phyloP scores from a whole-genome alignment of 2,888 invertebrate genomes.

The Pollenia griseotomentosa region DNA sequence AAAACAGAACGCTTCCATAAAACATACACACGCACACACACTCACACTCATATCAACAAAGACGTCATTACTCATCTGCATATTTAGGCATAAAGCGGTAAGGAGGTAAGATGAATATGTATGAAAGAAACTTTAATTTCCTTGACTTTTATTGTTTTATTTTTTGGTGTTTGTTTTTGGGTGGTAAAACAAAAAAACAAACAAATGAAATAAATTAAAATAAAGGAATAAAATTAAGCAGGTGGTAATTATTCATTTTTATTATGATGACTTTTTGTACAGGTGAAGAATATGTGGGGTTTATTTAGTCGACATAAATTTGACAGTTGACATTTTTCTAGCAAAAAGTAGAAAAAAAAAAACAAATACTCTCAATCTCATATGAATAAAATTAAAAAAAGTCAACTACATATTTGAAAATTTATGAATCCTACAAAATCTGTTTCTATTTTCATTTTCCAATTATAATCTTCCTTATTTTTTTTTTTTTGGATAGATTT shows the following conservation, averaged over 20 bases:
- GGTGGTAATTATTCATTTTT: constrained; percentile 47
- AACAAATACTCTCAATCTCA: no score
- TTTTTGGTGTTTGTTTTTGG: constrained; percentile 9
- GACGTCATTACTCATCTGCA: constrained; percentile 55
- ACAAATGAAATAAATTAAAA: constrained; percentile 11
- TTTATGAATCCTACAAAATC: no score
- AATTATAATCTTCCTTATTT: not conserved
- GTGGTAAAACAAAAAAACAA: not conserved
- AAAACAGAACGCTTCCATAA: not conserved
- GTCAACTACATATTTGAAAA: no score
- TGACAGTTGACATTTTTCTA: not conserved
- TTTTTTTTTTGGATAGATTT: not conserved
- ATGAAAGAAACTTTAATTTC: constrained; percentile 53
- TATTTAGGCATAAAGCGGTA: constrained; percentile 22
- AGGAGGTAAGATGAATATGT: constrained; percentile 29
- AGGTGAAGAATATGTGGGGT: no score
- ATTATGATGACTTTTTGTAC: not conserved
- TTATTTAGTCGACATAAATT: constrained; percentile 20
- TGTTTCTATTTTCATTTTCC: constrained; percentile 1
- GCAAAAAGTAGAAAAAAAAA: no score
- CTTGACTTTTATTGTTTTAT: constrained; percentile 55
- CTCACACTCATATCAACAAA: constrained; percentile 7
- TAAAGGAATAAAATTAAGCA: constrained; percentile 32
- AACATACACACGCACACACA: constrained; percentile 1
- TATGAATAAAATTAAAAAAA: no score